Evolutionary conservation across 92 coral and sea anemone genomes (phyloP), one percentile per base, ranked within the genome.

Genomic region (Bergia sp.): DNA sequence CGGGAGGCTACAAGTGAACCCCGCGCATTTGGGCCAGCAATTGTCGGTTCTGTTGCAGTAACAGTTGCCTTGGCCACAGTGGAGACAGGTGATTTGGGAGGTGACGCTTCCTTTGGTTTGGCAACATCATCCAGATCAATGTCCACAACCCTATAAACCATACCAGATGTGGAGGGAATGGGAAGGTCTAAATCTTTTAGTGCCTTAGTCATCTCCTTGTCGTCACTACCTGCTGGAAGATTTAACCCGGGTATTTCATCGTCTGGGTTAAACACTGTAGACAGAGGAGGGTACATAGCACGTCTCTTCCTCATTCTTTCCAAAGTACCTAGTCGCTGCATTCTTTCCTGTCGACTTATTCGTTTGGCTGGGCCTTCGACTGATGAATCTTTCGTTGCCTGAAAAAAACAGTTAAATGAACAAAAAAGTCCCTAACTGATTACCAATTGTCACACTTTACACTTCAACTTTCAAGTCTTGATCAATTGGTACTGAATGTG

Each of bases 231-330:
- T 40, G 79, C 18, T 69, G 67, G 67, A 0, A 49, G 20, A 36
- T 73, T 45, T 6, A 84, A 45, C 7, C 88, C 91, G 9, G 73
- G 75, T 80, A 69, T 82, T 65, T 91, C 91, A 71, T 88, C 96
- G 2, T 95, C 98, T 11, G 93, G 91, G 77, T 95, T 90, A 50
- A 97, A 94, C 47, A 93, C 91, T 84, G 88, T 91, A 13, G 99
- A 97, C 41, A 95, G 85, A n/a, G 98, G 98, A 1, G 99, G 99
- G 85, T 97, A 97, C 98, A 94, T 97, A 69, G 99, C 99, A 15
- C 99, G 86, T 29, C 98, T 92, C 45, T 93, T 91, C n/a, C 89
- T 91, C 72, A 79, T 90, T 64, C 96, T 92, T 82, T 94, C 97
- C 43, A 94, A 65, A 18, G 97, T 94, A 6, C 97, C 97, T 50